Percentiles rank a stretch among this genome's conserved stretches.
Evolutionary conservation across 2,113 vertebrate genomes (phyloP).

Genomic region (Tamias sibiricus): DNA sequence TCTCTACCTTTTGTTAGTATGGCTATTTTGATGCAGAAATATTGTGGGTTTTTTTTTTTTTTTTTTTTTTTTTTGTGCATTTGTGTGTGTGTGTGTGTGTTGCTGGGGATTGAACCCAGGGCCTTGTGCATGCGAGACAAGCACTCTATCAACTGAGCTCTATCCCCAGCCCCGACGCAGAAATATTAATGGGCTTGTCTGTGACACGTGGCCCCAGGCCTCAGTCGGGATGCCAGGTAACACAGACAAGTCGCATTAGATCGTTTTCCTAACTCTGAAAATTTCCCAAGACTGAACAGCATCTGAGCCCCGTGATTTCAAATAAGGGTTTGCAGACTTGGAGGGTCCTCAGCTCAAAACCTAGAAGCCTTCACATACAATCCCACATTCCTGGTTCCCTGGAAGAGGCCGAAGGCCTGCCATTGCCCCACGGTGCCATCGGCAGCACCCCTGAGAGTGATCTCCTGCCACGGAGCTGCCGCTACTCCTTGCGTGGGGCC

Average conservation of each 20-base stretch:
- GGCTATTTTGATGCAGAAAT: too few relatives aligned
- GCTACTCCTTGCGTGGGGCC: rapidly evolving
- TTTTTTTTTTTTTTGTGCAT: too few relatives aligned
- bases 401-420: background rate
- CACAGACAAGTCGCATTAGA: background rate
- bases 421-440: background rate
- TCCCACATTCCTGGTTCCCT: background rate
- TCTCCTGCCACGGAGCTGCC: too few relatives aligned
- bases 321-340: background rate
- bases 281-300: background rate
- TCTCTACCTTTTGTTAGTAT: too few relatives aligned
- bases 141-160: too few relatives aligned
- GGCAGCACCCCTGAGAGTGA: background rate
- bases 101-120: too few relatives aligned
- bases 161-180: too few relatives aligned
- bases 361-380: background rate
- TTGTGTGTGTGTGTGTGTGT: too few relatives aligned
- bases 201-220: background rate
- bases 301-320: background rate
- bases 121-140: too few relatives aligned
- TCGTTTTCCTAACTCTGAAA: background rate
- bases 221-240: too few relatives aligned
- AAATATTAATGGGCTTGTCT: background rate
- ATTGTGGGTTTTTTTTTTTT: too few relatives aligned
- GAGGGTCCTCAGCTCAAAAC: background rate